These are phyloP conservation scores for Acrobasis repandana DNA, from an alignment of 2,888 invertebrate genomes.

Conservation along the genomic window DNA sequence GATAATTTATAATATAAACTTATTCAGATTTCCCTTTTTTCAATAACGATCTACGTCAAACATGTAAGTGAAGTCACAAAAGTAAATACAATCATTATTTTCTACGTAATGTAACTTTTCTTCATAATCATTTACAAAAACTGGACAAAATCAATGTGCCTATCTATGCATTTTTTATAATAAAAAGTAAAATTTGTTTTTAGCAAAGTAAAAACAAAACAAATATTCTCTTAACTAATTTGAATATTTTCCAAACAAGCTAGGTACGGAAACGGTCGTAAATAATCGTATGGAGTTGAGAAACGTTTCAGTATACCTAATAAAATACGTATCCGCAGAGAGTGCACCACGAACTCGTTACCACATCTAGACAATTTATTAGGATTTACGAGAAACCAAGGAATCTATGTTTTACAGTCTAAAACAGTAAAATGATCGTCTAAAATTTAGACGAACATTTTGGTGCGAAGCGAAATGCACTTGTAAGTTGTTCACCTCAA, in stretches of 20 bases:
- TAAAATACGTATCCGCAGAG: slow-evolving; percentile 58
- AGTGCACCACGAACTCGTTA: slow-evolving; percentile 54
- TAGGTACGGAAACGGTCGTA: slow-evolving; percentile 41
- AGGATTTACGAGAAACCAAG: slow-evolving; percentile 52
- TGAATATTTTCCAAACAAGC: neutral
- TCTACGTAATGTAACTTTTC: no score
- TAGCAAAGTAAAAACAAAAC: no score
- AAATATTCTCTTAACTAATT: neutral
- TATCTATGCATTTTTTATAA: no score
- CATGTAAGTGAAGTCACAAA: no score
- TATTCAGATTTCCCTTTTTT: no score
- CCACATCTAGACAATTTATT: slow-evolving; percentile 64
- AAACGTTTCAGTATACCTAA: slow-evolving; percentile 56
- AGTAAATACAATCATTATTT: no score
- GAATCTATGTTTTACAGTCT: slow-evolving; percentile 21
- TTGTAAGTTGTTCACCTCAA: slow-evolving; percentile 13
- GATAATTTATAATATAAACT: no score
- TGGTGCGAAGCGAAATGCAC: slow-evolving; percentile 1
- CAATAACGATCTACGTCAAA: no score
- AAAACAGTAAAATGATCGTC: slow-evolving; percentile 18
- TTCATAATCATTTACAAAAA: neutral
- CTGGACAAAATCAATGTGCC: neutral
- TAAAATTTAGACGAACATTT: slow-evolving; percentile 18
- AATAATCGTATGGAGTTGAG: slow-evolving; percentile 53
- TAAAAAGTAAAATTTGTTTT: no score